These are phyloP conservation scores for Orchestes rusci DNA, from an alignment of 2,888 invertebrate genomes.

Conservation along the genomic window DNA sequence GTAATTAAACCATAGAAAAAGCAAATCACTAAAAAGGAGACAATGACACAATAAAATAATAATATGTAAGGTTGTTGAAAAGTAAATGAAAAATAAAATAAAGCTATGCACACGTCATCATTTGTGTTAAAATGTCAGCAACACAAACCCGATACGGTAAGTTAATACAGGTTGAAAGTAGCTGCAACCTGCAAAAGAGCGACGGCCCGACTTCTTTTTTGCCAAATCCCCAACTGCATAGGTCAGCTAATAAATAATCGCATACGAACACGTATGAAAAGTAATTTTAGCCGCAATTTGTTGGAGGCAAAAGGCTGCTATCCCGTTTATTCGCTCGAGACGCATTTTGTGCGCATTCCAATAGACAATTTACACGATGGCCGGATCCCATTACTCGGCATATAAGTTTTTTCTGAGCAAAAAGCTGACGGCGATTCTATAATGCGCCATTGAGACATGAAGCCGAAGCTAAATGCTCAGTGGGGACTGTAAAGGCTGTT, in stretches of 20 bases:
- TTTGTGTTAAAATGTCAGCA: no score
- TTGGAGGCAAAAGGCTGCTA: constrained; percentile 29
- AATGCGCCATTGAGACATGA: constrained; percentile 22
- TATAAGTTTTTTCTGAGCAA: constrained; percentile 19
- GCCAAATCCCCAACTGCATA: constrained; percentile 14
- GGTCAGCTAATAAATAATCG: constrained; percentile 25
- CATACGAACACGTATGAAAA: constrained; percentile 26
- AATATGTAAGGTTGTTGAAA: no score
- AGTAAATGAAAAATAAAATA: no score
- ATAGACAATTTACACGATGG: constrained; percentile 40
- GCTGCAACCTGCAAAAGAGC: no score
- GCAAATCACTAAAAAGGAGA: no score
- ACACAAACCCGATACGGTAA: no score
- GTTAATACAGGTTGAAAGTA: no score
- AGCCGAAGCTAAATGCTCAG: constrained; percentile 16
- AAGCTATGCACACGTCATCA: no score
- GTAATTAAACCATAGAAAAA: no score
- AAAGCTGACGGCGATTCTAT: constrained; percentile 21
- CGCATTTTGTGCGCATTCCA: constrained; percentile 39
- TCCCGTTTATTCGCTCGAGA: constrained; percentile 35
- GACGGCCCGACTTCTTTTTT: no score
- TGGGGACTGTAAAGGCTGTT: constrained; percentile 14
- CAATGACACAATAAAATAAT: no score
- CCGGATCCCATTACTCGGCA: constrained; percentile 40
- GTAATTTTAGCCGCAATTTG: constrained; percentile 29